These are phyloP conservation scores for Oscheius myriophilus DNA, from an alignment of 2,888 invertebrate species.

Conservation along the genomic window DNA sequence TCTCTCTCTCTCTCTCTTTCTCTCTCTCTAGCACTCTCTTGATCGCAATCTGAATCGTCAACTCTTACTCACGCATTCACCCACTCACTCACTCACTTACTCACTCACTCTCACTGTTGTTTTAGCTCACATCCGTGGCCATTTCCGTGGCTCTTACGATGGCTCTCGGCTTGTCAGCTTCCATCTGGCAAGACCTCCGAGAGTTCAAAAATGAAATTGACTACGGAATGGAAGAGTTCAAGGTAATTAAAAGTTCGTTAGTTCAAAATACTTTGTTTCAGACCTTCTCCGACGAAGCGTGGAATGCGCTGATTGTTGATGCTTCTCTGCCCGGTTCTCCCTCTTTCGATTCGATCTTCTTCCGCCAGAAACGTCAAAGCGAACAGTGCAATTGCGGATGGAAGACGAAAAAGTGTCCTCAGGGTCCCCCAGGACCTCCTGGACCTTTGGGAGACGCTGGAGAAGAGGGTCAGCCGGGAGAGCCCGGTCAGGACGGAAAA, in stretches of 20 bases:
- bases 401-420: conserved; percentile 12
- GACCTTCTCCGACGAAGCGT: conserved; percentile 13
- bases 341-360: background rate
- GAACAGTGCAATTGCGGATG: conserved; percentile 21
- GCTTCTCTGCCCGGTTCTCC: background rate
- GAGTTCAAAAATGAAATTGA: conserved; percentile 1
- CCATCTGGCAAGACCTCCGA: conserved; percentile 10
- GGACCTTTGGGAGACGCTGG: conserved; percentile 6
- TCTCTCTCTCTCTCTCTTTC: no score
- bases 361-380: background rate
- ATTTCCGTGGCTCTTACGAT: conserved; percentile 1
- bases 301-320: conserved; percentile 6
- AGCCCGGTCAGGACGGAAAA: background rate
- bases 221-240: conserved; percentile 12
- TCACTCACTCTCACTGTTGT: background rate
- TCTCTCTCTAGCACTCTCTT: background rate
- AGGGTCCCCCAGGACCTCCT: conserved; percentile 7
- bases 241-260: conserved; percentile 1
- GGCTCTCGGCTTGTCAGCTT: conserved; percentile 2
- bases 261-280: background rate
- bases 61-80: no score
- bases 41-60: no score
- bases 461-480: conserved; percentile 8
- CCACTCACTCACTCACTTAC: background rate
- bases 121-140: conserved; percentile 3